These are phyloP conservation scores for Dasyornis broadbenti DNA, from an alignment of 2,113 vertebrate genomes.

Conservation along the genomic window DNA sequence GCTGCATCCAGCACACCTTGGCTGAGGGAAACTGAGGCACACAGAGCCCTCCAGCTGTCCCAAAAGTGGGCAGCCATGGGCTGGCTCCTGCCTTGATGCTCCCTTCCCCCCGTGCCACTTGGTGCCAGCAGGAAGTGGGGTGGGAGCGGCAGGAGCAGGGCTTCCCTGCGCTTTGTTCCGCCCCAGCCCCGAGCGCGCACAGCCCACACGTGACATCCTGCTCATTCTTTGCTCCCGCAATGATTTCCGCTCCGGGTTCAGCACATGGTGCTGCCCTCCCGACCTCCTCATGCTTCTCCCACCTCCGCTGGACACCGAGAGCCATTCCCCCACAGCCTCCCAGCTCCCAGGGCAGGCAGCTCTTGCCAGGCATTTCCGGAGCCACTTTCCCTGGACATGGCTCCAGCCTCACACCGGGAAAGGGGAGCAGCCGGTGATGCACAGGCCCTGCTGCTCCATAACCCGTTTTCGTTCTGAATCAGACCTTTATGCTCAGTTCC, in stretches of 20 bases:
- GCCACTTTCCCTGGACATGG: accelerated
- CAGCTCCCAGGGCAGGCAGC: neutral
- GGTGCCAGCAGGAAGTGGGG: neutral
- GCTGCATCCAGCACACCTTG: neutral
- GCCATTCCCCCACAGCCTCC: accelerated
- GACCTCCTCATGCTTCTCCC: neutral
- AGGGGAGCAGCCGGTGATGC: neutral
- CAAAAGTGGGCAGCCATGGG: accelerated
- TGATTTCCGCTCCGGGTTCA: neutral
- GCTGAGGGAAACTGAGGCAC: neutral
- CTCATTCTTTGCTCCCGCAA: constrained; percentile 5
- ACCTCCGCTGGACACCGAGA: accelerated
- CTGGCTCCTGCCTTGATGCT: neutral
- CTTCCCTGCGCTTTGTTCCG: constrained; percentile 49
- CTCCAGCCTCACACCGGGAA: neutral
- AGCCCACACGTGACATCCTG: constrained; percentile 34
- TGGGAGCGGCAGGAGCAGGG: constrained; percentile 27
- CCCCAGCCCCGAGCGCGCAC: neutral
- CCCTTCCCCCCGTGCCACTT: neutral
- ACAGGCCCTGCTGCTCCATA: neutral
- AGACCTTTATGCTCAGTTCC: constrained; percentile 15
- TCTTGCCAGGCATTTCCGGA: accelerated
- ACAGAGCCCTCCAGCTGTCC: neutral
- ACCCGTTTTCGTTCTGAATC: neutral
- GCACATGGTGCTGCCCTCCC: neutral